These are phyloP conservation scores for Ophonus ardosiacus DNA, from an alignment of 2,888 invertebrate genomes.

Conservation along the genomic window DNA sequence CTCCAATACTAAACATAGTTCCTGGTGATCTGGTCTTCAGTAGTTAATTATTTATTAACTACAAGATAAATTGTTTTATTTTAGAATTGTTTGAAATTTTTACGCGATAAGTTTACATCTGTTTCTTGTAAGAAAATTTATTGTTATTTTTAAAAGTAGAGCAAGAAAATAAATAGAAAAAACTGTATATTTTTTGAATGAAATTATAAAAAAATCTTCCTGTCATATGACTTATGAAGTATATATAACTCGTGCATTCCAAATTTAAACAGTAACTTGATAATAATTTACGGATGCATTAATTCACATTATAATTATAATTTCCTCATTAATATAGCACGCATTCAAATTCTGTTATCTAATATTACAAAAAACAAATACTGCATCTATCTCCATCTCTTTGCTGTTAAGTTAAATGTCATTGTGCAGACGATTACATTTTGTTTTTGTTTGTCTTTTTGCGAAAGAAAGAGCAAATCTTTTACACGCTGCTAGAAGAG, in stretches of 20 bases:
- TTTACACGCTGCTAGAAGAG: neutral
- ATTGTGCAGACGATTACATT: neutral
- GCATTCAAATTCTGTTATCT: neutral
- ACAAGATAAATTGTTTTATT: conserved; percentile 24
- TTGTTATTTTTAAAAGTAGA: neutral
- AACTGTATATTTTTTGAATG: neutral
- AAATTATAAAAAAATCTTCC: neutral
- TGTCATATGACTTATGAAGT: neutral
- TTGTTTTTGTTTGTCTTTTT: neutral
- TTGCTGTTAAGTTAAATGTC: neutral
- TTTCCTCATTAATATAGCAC: conserved; percentile 8
- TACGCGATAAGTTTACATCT: neutral
- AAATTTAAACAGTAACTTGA: conserved; percentile 10
- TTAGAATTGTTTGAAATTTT: conserved; percentile 23
- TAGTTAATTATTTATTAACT: conserved; percentile 31
- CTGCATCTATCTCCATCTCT: neutral
- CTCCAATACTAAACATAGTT: conserved; percentile 30
- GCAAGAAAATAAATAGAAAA: neutral
- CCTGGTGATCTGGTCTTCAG: conserved; percentile 14
- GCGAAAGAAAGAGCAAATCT: neutral
- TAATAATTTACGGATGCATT: conserved; percentile 27
- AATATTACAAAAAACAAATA: neutral
- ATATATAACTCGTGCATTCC: neutral
- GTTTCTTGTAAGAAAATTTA: neutral
- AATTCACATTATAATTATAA: conserved; percentile 9